Base-by-base conservation (phyloP, 92 coral and sea anemone genomes). In the Pocillopora grandis region DNA sequence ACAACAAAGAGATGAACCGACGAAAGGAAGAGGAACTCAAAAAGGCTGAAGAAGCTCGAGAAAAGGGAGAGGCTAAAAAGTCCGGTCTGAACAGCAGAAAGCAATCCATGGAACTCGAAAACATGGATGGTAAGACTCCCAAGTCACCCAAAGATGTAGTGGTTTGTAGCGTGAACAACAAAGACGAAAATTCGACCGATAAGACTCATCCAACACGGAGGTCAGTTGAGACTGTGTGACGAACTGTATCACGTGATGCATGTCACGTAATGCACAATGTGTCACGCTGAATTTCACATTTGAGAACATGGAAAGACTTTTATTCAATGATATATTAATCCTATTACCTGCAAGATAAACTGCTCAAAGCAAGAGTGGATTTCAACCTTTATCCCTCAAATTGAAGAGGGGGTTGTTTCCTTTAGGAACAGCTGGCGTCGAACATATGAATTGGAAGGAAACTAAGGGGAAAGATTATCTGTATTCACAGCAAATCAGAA, bases 1-100 rank as follows among this genome's bases (percentile, higher is more conserved):
- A 97, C 93, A 95, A 94, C 91, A 97, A 97, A 78, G 99, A 97
- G 75, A 72, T 97, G 76, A 97, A 97, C 87, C 87, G 99, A 56
- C 86, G 99, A 19, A 93, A 92, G 33, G 95, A 92, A 49, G 99
- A 97, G 49, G 92, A 97, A 49, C 76, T 88, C 72, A 93, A 91
- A 73, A 89, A 89, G 35, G 92, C 88, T 9, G 99, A 97, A 78
- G 99, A 94, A 71, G 86, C 81, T 31, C 73, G 90, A 76, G 94
- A 88, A 76, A 85, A 82, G 66, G 85, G 83, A 57, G 84, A 84
- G 19, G 65, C 49, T 10, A 87, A 84, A 17, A 78, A 72, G 20
- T 55, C 31, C 36, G 90, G 80, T 9, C 71, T 58, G 9, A 85
- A 80, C 21, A 90, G 79, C 82, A 88, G 84, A 13, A 91, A 82